phyloP scores from a whole-genome alignment of 2,888 invertebrate species.

The Sinelater perroti region DNA sequence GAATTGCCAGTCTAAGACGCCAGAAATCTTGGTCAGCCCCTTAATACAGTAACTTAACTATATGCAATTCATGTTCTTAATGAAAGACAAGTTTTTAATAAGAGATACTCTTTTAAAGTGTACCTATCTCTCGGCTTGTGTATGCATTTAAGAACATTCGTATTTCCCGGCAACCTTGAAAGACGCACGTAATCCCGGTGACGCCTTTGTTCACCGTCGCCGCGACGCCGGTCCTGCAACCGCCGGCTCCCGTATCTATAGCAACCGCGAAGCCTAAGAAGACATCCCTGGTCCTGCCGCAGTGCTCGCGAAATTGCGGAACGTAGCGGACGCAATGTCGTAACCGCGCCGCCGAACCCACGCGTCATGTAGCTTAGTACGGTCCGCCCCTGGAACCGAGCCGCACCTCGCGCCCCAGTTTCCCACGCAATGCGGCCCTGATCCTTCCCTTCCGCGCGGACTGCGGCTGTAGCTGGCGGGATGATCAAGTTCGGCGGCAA shows the following conservation, averaged over 20 bases:
- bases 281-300: slow-evolving; percentile 37
- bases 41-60: too few relatives aligned
- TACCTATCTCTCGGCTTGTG: too few relatives aligned
- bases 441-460: not conserved
- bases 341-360: slow-evolving; percentile 7
- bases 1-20: too few relatives aligned
- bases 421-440: slow-evolving; percentile 1
- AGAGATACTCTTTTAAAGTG: too few relatives aligned
- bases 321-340: slow-evolving; percentile 34
- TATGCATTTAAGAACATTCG: too few relatives aligned
- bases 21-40: too few relatives aligned
- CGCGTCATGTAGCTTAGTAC: slow-evolving; percentile 14
- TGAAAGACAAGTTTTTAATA: too few relatives aligned
- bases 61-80: too few relatives aligned
- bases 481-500: slow-evolving; percentile 49
- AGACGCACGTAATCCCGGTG: not conserved
- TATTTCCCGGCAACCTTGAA: not conserved
- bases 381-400: too few relatives aligned
- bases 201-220: too few relatives aligned
- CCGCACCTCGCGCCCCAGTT: not conserved
- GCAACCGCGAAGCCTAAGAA: slow-evolving; percentile 43
- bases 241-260: slow-evolving; percentile 41
- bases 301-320: slow-evolving; percentile 36
- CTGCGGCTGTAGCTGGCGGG: not conserved
- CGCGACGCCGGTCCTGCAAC: slow-evolving; percentile 12